These are phyloP conservation scores for Gallinago paraguaiae DNA, from an alignment of 2,113 vertebrate species.

Conservation along the genomic window DNA sequence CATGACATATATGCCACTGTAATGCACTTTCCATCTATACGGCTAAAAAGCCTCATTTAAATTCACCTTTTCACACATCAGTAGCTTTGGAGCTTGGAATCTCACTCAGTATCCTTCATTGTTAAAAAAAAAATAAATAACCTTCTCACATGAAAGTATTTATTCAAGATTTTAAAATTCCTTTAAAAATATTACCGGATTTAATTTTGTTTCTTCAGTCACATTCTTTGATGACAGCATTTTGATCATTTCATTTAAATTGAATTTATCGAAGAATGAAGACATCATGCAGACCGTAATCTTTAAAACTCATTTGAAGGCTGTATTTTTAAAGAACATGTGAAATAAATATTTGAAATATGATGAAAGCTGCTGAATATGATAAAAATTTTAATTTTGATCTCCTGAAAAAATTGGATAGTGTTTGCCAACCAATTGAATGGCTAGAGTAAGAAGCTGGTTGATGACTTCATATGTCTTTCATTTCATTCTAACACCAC, in stretches of 20 bases:
- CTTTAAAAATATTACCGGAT: not conserved
- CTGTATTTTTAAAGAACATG: not conserved
- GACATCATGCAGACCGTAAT: not conserved
- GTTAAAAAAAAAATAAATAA: not conserved
- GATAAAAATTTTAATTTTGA: not conserved
- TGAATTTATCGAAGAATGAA: not conserved
- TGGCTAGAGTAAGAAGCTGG: not conserved
- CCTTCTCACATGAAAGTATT: not conserved
- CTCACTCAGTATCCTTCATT: not conserved
- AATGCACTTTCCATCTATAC: not conserved
- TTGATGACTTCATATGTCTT: not conserved
- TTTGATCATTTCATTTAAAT: not conserved
- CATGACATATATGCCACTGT: not conserved
- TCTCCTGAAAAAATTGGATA: not conserved
- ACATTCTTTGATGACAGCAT: not conserved
- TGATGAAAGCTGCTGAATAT: not conserved
- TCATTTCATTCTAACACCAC: not conserved
- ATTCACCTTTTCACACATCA: not conserved
- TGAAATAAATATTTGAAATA: conserved; percentile 14
- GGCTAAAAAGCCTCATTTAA: not conserved
- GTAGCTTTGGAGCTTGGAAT: not conserved
- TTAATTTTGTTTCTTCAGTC: not conserved
- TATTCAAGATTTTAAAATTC: not conserved
- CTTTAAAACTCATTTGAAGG: not conserved
- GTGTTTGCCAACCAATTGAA: not conserved